Percentiles rank a stretch among this genome's conserved stretches.
Conservation (phyloP, 2,113 vertebrate species). For the Platysternon megacephalum region DNA sequence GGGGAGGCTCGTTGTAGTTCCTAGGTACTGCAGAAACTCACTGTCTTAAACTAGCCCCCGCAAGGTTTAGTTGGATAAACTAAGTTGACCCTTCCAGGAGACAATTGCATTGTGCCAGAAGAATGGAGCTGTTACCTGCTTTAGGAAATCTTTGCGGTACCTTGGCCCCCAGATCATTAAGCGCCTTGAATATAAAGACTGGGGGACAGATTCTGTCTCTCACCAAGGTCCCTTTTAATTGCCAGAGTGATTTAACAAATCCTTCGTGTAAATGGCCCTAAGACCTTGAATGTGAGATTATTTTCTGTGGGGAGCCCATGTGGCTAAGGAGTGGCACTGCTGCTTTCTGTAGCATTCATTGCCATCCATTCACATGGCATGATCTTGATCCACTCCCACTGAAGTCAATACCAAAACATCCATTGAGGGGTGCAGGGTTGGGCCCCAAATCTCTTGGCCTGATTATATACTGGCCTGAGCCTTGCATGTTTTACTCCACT, state of each 20-base stretch:
- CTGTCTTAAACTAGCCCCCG: neutral
- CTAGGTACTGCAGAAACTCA: neutral
- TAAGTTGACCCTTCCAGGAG: neutral
- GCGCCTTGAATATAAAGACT: neutral
- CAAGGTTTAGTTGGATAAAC: neutral
- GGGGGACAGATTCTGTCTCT: neutral
- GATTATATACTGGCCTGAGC: neutral
- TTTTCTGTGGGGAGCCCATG: neutral
- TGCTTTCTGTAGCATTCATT: neutral
- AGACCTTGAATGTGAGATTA: neutral
- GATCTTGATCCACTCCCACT: neutral
- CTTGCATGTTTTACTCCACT: neutral
- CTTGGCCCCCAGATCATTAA: neutral
- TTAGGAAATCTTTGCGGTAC: neutral
- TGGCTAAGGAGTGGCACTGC: neutral
- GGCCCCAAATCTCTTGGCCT: neutral
- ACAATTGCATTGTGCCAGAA: neutral
- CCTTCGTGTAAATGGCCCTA: neutral
- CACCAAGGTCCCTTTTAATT: neutral
- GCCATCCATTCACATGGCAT: neutral
- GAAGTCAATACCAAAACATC: neutral
- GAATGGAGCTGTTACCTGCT: neutral
- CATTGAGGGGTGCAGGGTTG: neutral
- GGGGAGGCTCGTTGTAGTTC: neutral
- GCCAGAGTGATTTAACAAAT: neutral